phyloP scores from a whole-genome alignment of 2,888 invertebrate genomes.

The Theristus sp. region DNA sequence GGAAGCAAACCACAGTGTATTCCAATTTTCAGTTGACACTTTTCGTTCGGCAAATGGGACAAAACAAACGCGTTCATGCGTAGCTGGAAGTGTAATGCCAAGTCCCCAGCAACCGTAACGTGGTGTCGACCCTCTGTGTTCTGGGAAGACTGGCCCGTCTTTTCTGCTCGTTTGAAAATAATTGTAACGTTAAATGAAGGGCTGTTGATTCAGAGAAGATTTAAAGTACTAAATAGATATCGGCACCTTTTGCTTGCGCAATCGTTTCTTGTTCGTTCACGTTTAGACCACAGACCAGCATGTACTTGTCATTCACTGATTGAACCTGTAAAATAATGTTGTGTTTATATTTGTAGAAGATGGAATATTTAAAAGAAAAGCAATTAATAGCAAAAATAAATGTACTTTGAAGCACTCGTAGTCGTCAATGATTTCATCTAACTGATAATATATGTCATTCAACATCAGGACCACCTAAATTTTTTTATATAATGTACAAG shows the following conservation, averaged over 20 bases:
- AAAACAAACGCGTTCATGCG: background rate
- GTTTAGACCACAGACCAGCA: constrained; percentile 4
- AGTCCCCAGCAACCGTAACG: background rate
- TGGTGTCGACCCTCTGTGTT: background rate
- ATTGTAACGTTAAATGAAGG: no score
- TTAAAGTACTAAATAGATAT: no score
- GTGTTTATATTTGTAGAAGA: no score
- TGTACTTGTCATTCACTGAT: constrained; percentile 6
- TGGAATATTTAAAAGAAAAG: background rate
- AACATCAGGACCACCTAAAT: constrained; percentile 47
- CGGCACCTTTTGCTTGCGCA: background rate
- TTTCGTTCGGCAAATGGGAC: background rate
- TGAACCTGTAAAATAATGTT: constrained; percentile 2
- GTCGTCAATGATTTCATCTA: constrained; percentile 53
- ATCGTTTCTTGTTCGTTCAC: background rate
- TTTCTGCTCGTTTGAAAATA: no score
- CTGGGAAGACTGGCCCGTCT: no score
- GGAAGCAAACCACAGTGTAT: background rate
- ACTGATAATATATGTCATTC: constrained; percentile 67
- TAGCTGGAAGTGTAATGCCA: constrained; percentile 1
- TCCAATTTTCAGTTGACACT: constrained; percentile 1
- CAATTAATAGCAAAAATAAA: background rate
- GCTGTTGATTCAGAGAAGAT: no score
- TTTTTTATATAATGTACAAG: background rate
- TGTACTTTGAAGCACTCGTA: constrained; percentile 1